Conservation (phyloP, 2,113 vertebrate genomes). For the Typhlomys cinereus region DNA sequence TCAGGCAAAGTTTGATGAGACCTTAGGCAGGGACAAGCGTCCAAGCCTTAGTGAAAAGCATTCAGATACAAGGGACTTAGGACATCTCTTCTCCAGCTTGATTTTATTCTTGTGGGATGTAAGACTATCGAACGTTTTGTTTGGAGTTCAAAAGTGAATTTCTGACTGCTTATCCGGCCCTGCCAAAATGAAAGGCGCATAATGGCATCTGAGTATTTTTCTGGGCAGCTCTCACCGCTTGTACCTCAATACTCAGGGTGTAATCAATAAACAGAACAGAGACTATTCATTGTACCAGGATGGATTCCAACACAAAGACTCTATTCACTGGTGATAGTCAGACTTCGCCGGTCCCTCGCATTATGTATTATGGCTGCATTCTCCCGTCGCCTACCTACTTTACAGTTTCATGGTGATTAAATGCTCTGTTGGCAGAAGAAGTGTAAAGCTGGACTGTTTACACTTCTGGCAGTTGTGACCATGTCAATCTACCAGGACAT, state of each 20-base stretch:
- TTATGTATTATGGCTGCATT: not conserved
- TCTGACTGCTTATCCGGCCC: conserved; percentile 65
- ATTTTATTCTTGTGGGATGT: conserved; percentile 69
- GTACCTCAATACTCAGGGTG: conserved; percentile 63
- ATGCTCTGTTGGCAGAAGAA: not conserved
- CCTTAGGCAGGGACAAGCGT: accelerated
- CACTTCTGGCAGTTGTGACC: not conserved
- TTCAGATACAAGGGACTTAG: conserved; percentile 44
- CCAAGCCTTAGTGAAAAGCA: not conserved
- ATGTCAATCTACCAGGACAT: not conserved
- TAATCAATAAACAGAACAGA: conserved; percentile 78
- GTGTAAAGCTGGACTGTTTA: conserved; percentile 3
- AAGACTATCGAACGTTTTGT: conserved; percentile 69
- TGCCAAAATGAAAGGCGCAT: conserved; percentile 69
- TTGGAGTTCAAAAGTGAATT: conserved; percentile 71
- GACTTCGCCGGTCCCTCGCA: conserved; percentile 53
- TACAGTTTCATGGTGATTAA: conserved; percentile 15
- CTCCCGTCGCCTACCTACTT: conserved; percentile 20
- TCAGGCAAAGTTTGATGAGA: not conserved
- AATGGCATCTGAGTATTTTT: conserved; percentile 67
- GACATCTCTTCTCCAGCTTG: conserved; percentile 50
- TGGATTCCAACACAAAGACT: conserved; percentile 63
- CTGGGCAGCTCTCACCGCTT: conserved; percentile 57
- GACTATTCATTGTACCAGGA: conserved; percentile 73
- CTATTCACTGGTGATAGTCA: conserved; percentile 66